phyloP scores from a whole-genome alignment of 2,797 vertebrate genomes.

The Danio kyathit region DNA sequence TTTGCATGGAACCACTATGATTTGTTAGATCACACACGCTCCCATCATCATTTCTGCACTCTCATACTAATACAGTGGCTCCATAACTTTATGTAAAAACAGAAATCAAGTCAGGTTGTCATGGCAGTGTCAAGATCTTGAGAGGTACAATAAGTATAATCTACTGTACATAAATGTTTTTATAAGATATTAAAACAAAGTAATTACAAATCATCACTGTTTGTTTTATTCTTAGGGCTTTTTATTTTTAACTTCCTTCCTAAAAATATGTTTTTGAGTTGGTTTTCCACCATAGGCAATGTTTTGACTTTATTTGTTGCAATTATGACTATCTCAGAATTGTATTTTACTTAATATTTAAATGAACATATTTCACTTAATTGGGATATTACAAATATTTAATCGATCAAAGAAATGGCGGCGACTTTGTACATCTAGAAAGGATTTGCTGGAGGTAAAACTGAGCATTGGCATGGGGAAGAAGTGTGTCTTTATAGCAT shows the following conservation, averaged over 20 bases:
- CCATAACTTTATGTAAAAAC: not conserved
- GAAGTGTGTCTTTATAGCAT: no score
- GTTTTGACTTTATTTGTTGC: not conserved
- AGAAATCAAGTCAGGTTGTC: not conserved
- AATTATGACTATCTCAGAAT: not conserved
- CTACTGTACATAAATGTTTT: conserved; percentile 8
- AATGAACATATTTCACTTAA: not conserved
- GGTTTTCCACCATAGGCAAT: not conserved
- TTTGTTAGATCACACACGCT: conserved; percentile 8
- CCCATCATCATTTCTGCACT: not conserved
- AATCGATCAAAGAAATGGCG: no score
- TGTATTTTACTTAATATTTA: no score
- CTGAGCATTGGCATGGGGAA: no score
- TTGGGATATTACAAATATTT: not conserved
- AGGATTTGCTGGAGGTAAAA: no score
- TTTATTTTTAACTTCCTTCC: not conserved
- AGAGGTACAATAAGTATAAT: not conserved
- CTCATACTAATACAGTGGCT: not conserved
- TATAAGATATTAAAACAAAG: conserved; percentile 28
- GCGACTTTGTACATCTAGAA: no score
- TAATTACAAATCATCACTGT: not conserved
- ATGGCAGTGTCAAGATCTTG: not conserved
- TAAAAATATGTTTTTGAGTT: not conserved
- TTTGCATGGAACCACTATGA: conserved; percentile 1
- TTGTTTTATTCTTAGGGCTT: not conserved